phyloP scores from a whole-genome alignment of 2,797 vertebrate genomes.

The Micrastur ruficollis region DNA sequence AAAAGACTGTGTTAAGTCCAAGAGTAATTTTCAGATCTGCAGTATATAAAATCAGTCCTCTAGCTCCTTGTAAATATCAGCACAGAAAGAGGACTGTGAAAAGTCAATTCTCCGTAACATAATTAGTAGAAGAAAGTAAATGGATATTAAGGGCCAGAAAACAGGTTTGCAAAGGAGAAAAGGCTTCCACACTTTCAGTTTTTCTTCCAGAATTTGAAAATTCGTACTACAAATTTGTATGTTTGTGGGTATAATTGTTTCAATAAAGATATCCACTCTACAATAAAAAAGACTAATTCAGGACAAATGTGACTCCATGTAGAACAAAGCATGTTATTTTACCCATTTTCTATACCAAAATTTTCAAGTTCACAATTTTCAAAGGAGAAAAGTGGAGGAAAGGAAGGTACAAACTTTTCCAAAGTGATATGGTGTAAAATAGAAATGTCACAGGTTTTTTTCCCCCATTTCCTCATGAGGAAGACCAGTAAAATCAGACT shows the following conservation, averaged over 20 bases:
- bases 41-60: constrained; percentile 52
- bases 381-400: background rate
- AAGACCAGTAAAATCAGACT: background rate
- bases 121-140: background rate
- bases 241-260: background rate
- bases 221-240: background rate
- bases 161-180: background rate
- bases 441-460: background rate
- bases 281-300: background rate
- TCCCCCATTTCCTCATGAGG: background rate
- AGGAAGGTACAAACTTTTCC: background rate
- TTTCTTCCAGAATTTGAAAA: background rate
- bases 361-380: background rate
- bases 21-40: constrained; percentile 48
- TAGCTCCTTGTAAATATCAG: constrained; percentile 40
- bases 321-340: background rate
- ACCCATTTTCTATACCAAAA: background rate
- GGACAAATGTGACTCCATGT: background rate
- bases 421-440: background rate
- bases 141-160: background rate
- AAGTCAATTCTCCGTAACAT: background rate
- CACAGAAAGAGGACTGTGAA: background rate
- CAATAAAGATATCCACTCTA: background rate
- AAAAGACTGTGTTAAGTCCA: constrained; percentile 31
- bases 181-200: background rate